Evolutionary conservation across 2,113 vertebrate genomes (phyloP).

Genomic region (Passer montanus): DNA sequence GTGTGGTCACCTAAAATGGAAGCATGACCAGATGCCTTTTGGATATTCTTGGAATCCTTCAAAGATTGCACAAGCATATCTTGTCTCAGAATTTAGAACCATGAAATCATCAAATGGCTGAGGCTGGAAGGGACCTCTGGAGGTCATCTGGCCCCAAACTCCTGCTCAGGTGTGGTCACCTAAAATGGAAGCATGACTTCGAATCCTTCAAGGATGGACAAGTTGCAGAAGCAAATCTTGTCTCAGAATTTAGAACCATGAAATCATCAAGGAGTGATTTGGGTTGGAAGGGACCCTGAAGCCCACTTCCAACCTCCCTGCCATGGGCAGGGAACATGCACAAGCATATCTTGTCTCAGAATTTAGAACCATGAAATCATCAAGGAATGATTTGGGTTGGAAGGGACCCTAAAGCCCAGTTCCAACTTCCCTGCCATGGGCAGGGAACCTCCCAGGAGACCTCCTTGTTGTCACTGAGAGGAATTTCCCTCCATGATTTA

Average conservation of each 20-base stretch:
- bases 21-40: neutral
- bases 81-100: neutral
- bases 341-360: neutral
- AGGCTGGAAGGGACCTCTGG: no score
- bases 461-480: neutral
- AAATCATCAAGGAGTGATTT: no score
- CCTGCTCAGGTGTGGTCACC: no score
- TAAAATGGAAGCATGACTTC: no score
- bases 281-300: no score
- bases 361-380: neutral
- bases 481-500: neutral
- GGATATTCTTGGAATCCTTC: neutral
- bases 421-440: neutral
- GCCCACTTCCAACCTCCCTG: no score
- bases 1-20: neutral
- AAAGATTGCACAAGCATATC: neutral
- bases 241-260: no score
- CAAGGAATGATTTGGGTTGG: neutral
- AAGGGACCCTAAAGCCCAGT: neutral
- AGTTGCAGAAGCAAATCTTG: no score
- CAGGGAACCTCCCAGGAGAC: neutral
- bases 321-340: no score
- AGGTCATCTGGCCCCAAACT: no score
- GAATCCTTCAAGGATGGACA: no score
- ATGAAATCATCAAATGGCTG: rapidly evolving